A percentile compares a stretch with the other conserved stretches of the same genome.
Evolutionary conservation across 2,888 invertebrate genomes (phyloP).

Genomic region (Drosophila fulvimacula): DNA sequence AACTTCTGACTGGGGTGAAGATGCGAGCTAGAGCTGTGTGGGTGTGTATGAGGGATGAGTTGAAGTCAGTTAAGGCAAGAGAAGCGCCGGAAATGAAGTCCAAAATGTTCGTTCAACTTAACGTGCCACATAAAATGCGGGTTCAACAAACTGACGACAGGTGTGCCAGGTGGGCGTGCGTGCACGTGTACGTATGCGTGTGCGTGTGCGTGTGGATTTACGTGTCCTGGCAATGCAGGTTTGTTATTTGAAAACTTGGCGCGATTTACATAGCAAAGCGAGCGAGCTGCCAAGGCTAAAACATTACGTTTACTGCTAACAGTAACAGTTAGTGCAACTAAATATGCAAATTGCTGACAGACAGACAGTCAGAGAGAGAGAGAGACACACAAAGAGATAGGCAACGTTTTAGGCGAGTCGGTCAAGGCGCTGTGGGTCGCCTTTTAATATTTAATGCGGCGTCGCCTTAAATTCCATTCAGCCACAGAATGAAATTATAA

Average conservation of each 20-base stretch:
- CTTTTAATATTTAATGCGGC: slow-evolving; percentile 47
- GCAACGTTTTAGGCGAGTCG: not conserved
- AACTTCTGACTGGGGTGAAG: slow-evolving; percentile 6
- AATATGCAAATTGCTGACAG: slow-evolving; percentile 63
- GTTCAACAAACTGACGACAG: slow-evolving; percentile 51
- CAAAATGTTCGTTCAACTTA: slow-evolving; percentile 36
- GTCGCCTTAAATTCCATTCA: slow-evolving; percentile 38
- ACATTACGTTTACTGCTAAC: slow-evolving; percentile 38
- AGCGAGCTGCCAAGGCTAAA: slow-evolving; percentile 26
- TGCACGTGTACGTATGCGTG: slow-evolving; percentile 1
- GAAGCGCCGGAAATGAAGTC: slow-evolving; percentile 51
- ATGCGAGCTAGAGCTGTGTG: not conserved
- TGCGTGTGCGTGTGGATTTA: slow-evolving; percentile 17
- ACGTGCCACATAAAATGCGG: slow-evolving; percentile 17
- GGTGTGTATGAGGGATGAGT: not conserved
- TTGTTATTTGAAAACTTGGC: slow-evolving; percentile 51
- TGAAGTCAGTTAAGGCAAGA: slow-evolving; percentile 2
- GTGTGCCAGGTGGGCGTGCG: slow-evolving; percentile 1
- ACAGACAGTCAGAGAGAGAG: slow-evolving; percentile 7
- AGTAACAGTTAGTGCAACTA: slow-evolving; percentile 43
- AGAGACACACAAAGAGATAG: not conserved
- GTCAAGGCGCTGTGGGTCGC: slow-evolving; percentile 4
- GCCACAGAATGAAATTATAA: slow-evolving; percentile 51
- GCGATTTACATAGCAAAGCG: slow-evolving; percentile 64
- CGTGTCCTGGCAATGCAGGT: slow-evolving; percentile 54